A percentile compares a stretch with the other conserved stretches of the same genome.
phyloP scores from a whole-genome alignment of 2,113 vertebrate species.

The Brachyhypopomus occidentalis region DNA sequence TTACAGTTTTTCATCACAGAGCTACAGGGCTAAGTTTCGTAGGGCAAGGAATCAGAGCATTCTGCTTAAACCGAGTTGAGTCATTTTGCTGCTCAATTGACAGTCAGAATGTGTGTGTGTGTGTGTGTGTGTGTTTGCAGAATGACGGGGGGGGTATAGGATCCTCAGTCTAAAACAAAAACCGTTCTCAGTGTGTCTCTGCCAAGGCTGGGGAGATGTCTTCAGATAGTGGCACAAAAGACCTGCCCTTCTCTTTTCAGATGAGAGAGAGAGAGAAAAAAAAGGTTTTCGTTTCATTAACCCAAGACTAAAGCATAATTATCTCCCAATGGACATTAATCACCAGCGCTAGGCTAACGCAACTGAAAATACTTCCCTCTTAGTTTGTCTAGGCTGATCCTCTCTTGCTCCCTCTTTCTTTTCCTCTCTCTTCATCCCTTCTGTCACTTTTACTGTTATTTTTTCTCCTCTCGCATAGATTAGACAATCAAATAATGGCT shows the following conservation, averaged over 20 bases:
- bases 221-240: conserved; percentile 73
- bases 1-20: conserved; percentile 7
- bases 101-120: conserved; percentile 45
- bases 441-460: conserved; percentile 60
- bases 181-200: conserved; percentile 65
- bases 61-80: conserved; percentile 59
- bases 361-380: conserved; percentile 73
- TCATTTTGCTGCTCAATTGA: too few species aligned
- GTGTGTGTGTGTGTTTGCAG: conserved; percentile 33
- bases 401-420: conserved; percentile 46
- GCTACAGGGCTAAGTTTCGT: conserved; percentile 30
- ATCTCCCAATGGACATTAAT: conserved; percentile 78
- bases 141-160: conserved; percentile 11
- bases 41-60: conserved; percentile 61
- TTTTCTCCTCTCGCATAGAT: conserved; percentile 53
- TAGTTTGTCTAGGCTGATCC: conserved; percentile 65
- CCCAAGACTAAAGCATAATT: conserved; percentile 78
- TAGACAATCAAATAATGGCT: conserved; percentile 66
- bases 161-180: conserved; percentile 65
- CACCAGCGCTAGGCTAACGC: conserved; percentile 70
- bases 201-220: conserved; percentile 70
- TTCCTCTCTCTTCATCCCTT: conserved; percentile 43
- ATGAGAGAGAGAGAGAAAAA: conserved; percentile 64
- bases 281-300: conserved; percentile 78
- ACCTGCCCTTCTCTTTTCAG: conserved; percentile 68